phyloP scores from a whole-genome alignment of 1,140 invertebrate genomes.

The Drosophila kurseongensis region DNA sequence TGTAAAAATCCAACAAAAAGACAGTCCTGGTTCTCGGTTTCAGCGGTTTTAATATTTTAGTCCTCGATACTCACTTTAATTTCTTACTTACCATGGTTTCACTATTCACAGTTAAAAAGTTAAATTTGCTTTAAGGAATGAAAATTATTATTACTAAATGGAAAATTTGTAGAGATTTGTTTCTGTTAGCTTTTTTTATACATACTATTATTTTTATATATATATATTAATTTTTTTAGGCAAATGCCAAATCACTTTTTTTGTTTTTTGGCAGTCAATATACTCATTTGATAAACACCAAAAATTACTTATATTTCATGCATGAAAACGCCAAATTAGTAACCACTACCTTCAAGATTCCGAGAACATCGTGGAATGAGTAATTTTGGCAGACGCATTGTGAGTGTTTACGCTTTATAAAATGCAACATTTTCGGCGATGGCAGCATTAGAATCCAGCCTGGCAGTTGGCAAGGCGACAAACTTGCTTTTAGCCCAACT shows the following conservation, averaged over 20 bases:
- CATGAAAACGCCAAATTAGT: no score
- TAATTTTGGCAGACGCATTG: conserved; percentile 31
- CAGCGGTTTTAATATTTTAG: background rate
- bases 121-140: no score
- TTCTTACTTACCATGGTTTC: background rate
- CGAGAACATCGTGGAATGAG: background rate
- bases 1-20: conserved; percentile 12
- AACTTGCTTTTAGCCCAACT: conserved; percentile 72
- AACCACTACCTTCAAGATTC: background rate
- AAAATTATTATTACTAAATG: no score
- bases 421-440: conserved; percentile 70
- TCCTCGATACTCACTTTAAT: background rate
- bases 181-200: no score
- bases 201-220: no score
- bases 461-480: conserved; percentile 73
- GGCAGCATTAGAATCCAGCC: conserved; percentile 59
- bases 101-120: no score
- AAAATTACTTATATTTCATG: no score
- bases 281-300: no score
- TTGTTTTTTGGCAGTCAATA: no score
- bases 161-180: no score
- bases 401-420: conserved; percentile 75
- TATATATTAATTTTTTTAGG: no score
- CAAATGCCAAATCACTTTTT: no score
- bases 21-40: conserved; percentile 5